These are phyloP conservation scores for Tachina grossa DNA, from an alignment of 2,888 invertebrate species.

Conservation along the genomic window DNA sequence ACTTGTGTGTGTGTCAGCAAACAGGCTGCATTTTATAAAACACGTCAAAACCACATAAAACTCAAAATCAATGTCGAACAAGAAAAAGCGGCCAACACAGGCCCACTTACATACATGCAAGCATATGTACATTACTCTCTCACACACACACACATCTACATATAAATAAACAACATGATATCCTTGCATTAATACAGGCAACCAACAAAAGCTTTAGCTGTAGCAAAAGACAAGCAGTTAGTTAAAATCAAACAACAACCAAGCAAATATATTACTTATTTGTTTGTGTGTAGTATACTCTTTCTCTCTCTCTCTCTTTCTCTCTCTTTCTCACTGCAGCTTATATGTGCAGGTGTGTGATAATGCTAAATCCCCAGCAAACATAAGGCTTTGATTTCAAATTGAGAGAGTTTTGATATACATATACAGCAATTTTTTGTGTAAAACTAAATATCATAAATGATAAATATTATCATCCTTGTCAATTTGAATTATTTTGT, in stretches of 20 bases:
- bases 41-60: constrained; percentile 69
- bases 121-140: background rate
- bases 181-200: constrained; percentile 55
- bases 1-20: constrained; percentile 40
- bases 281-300: background rate
- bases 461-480: too few species aligned
- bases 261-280: constrained; percentile 12
- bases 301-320: background rate
- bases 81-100: constrained; percentile 26
- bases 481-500: too few species aligned
- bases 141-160: background rate
- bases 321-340: background rate
- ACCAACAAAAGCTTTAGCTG: constrained; percentile 18
- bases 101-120: background rate
- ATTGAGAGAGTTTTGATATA: too few species aligned
- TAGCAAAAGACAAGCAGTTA: constrained; percentile 40
- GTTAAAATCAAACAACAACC: constrained; percentile 61
- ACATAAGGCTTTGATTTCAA: too few species aligned
- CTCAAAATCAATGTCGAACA: constrained; percentile 66
- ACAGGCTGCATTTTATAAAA: constrained; percentile 64
- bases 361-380: too few species aligned
- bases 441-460: too few species aligned
- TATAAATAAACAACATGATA: constrained; percentile 52
- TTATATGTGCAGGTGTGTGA: too few species aligned
- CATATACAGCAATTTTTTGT: too few species aligned